phyloP scores from a whole-genome alignment of 2,888 invertebrate genomes.

The Clitarchus hookeri region DNA sequence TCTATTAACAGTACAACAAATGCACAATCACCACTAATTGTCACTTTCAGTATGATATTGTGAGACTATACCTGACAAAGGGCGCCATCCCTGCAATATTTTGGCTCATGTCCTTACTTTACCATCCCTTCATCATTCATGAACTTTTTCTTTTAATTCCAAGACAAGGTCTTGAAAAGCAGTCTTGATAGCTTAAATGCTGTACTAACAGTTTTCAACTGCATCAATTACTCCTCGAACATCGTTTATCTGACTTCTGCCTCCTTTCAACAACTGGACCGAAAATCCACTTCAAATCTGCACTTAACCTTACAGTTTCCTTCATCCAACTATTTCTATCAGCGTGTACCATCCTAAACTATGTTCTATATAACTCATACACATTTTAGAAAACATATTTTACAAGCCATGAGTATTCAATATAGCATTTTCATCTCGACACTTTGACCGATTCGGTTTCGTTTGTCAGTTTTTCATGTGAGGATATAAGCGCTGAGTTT shows the following conservation, averaged over 20 bases:
- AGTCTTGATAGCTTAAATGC: slow-evolving; percentile 31
- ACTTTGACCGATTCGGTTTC: slow-evolving; percentile 31
- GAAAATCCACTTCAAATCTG: background rate
- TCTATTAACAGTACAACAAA: background rate
- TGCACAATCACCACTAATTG: background rate
- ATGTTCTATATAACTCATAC: slow-evolving; percentile 3
- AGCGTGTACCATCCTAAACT: slow-evolving; percentile 7
- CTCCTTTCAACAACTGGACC: slow-evolving; percentile 10
- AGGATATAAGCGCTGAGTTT: slow-evolving; percentile 24
- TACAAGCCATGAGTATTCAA: slow-evolving; percentile 26
- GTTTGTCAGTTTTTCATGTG: slow-evolving; percentile 38
- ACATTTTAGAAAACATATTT: background rate
- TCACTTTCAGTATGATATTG: background rate
- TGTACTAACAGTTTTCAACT: background rate
- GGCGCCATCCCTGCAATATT: slow-evolving; percentile 81
- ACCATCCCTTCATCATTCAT: slow-evolving; percentile 41
- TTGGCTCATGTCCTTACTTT: slow-evolving; percentile 66
- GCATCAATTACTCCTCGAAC: background rate
- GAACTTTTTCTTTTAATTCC: slow-evolving; percentile 37
- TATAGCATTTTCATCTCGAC: slow-evolving; percentile 32
- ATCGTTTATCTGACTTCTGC: background rate
- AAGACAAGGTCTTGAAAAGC: slow-evolving; percentile 29
- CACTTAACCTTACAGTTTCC: slow-evolving; percentile 37
- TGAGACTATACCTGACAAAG: slow-evolving; percentile 55
- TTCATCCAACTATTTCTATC: slow-evolving; percentile 19